These are phyloP conservation scores for Gephyroberyx darwinii DNA, from an alignment of 2,797 vertebrate species.

Conservation along the genomic window DNA sequence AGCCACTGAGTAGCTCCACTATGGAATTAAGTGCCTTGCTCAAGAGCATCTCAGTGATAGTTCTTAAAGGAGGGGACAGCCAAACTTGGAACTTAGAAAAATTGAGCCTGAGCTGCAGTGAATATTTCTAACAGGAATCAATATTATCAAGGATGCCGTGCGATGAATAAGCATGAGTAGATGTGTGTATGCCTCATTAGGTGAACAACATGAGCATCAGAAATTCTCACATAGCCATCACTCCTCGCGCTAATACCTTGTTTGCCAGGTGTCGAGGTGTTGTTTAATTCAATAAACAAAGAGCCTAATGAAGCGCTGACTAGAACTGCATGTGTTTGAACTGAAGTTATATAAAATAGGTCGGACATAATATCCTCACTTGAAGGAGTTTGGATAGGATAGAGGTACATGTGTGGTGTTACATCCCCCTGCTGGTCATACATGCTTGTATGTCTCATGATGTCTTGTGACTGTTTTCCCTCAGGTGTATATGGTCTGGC, in stretches of 20 bases:
- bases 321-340: neutral
- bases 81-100: neutral
- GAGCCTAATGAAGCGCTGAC: neutral
- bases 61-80: too few relatives aligned
- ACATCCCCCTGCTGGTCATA: too few relatives aligned
- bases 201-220: neutral
- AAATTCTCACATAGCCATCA: neutral
- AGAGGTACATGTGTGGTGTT: too few relatives aligned
- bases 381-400: too few relatives aligned
- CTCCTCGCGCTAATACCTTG: neutral
- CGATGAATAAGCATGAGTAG: neutral
- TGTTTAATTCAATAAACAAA: conserved; percentile 3
- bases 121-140: neutral
- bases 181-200: neutral
- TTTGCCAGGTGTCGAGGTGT: neutral
- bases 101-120: neutral
- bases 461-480: too few relatives aligned
- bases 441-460: too few relatives aligned
- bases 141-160: conserved; percentile 1
- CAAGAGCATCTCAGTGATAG: too few relatives aligned
- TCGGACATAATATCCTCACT: too few relatives aligned
- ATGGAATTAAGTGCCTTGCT: too few relatives aligned
- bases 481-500: too few relatives aligned
- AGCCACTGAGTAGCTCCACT: too few relatives aligned
- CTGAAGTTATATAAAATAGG: neutral